Conservation (phyloP, 2,888 invertebrate genomes). For the Electrophaes corylata region DNA sequence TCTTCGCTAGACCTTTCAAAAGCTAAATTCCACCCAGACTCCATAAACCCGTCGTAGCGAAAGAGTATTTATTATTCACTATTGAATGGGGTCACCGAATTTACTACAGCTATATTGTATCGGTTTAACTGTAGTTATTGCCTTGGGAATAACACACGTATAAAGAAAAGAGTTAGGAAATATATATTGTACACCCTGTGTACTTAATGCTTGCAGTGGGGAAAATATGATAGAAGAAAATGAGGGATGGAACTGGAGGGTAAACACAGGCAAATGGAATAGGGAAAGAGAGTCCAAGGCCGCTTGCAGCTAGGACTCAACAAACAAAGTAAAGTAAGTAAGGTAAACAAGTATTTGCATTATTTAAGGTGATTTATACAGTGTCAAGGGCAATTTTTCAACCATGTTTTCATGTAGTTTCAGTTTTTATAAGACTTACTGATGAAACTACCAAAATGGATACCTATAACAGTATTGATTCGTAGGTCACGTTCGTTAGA, state of each 20-base stretch:
- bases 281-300: not conserved
- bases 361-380: too few relatives aligned
- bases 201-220: not conserved
- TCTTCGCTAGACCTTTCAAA: not conserved
- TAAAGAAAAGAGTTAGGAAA: not conserved
- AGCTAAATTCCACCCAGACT: constrained; percentile 2
- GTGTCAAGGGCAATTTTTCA: too few relatives aligned
- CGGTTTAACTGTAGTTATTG: constrained; percentile 20
- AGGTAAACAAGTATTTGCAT: too few relatives aligned
- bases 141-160: constrained; percentile 12
- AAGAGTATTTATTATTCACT: constrained; percentile 22
- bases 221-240: not conserved
- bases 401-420: too few relatives aligned
- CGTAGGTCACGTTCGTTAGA: too few relatives aligned
- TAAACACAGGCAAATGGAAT: not conserved
- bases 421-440: too few relatives aligned
- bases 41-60: constrained; percentile 11
- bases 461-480: too few relatives aligned
- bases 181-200: not conserved
- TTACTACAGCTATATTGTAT: constrained; percentile 25
- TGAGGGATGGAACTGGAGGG: not conserved
- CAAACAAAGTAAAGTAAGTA: too few relatives aligned
- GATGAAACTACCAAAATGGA: too few relatives aligned
- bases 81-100: constrained; percentile 23
- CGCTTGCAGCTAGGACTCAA: not conserved